Evolutionary conservation across 1,140 invertebrate genomes (phyloP), one percentile per base, ranked within the genome.

Genomic region (Prorops nasuta): DNA sequence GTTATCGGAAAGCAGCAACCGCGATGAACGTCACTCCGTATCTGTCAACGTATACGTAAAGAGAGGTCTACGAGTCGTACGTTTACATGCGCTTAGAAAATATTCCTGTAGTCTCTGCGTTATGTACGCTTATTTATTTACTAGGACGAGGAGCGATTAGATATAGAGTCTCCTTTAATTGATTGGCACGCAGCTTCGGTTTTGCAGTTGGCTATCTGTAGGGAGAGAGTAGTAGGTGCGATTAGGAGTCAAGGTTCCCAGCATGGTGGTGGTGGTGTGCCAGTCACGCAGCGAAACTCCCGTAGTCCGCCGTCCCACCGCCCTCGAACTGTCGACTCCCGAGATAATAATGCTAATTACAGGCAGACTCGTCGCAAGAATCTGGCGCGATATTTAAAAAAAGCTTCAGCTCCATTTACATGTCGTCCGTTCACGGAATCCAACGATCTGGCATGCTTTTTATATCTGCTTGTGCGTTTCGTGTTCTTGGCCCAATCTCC

Each of bases 261-360:
- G 35, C 53, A 48, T 36, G 40, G 40, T 32, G 51, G n/a, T n/a
- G n/a, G n/a, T n/a, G n/a, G n/a, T n/a, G 17, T 57, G 54, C 48
- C 53, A 66, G 65, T 67, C 65, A 67, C 63, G 61, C 63, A 64
- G 61, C 40, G 17, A 41, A 44, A 34, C 51, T 55, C 47, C 17
- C 40, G 39, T 42, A 44, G 47, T 43, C 50, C 62, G 53, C 56
- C 46, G 44, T 41, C n/a, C n/a, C n/a, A n/a, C n/a, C n/a, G n/a
- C n/a, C n/a, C n/a, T n/a, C n/a, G n/a, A n/a, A n/a, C n/a, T n/a
- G n/a, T n/a, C n/a, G n/a, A n/a, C n/a, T n/a, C 34, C 43, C 48
- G 49, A 56, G 58, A 59, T 68, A 67, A 68, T 62, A 63, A 65
- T 66, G 56, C 63, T 66, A 70, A 68, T 66, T 65, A 62, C 60